Percentiles rank a stretch among this genome's conserved stretches.
Evolutionary conservation across 2,113 vertebrate species (phyloP).

Genomic region (Eulemur rufifrons): DNA sequence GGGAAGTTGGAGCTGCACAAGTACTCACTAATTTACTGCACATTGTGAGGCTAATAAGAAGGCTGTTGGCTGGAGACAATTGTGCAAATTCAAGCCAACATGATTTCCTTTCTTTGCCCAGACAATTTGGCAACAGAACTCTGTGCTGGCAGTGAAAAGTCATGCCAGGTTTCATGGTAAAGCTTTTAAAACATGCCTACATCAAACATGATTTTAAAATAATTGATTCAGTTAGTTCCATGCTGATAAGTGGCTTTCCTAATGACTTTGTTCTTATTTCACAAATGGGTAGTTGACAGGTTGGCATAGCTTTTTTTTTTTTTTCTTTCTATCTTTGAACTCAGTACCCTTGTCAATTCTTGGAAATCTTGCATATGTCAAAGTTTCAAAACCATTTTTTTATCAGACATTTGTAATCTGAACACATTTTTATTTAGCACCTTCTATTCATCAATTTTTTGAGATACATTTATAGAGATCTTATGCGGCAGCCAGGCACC

Average conservation of each 20-base stretch:
- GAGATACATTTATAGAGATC: neutral
- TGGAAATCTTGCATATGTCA: neutral
- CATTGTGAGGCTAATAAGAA: neutral
- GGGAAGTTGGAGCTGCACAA: neutral
- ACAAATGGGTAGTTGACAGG: neutral
- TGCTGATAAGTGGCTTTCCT: neutral
- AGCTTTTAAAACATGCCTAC: neutral
- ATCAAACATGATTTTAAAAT: neutral
- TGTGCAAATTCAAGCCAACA: neutral
- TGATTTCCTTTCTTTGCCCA: neutral
- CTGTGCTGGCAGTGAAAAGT: neutral
- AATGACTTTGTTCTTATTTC: neutral
- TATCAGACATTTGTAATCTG: neutral
- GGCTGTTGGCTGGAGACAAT: neutral
- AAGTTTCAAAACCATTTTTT: neutral
- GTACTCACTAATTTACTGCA: neutral
- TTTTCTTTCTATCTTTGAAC: neutral
- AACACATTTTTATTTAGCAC: neutral
- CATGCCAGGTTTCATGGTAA: neutral
- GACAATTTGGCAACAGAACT: neutral
- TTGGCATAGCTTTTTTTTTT: neutral
- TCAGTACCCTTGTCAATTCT: neutral
- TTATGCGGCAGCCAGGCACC: neutral
- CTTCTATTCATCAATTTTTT: neutral
- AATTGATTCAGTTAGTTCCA: neutral